Conservation (phyloP, 2,888 invertebrate genomes). For the Drosophila subsilvestris region DNA sequence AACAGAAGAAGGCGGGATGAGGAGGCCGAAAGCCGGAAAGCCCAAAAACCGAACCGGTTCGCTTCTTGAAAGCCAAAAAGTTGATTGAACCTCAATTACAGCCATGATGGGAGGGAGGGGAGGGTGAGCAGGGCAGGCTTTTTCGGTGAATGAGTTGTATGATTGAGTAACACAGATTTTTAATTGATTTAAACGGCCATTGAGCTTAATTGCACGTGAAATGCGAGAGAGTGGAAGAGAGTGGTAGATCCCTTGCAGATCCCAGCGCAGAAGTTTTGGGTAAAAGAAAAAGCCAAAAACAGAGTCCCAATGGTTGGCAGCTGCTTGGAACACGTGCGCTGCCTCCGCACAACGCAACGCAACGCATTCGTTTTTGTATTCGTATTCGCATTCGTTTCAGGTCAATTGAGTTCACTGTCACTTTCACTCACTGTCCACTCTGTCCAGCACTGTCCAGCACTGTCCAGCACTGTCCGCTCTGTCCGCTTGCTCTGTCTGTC, state of each 20-base stretch:
- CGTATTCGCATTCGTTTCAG: constrained; percentile 50
- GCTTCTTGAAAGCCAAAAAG: constrained; percentile 51
- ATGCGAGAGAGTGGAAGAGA: constrained; percentile 35
- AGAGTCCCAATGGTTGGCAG: not conserved
- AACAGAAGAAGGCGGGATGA: constrained; percentile 5
- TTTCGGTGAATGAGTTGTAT: constrained; percentile 18
- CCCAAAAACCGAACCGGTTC: constrained; percentile 58
- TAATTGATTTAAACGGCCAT: constrained; percentile 70
- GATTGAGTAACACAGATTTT: constrained; percentile 73
- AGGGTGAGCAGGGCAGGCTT: not conserved
- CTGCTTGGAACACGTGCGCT: constrained; percentile 8
- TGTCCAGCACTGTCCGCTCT: constrained; percentile 16
- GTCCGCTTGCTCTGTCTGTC: constrained; percentile 2
- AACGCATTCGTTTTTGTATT: not conserved
- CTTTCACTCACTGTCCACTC: constrained; percentile 75
- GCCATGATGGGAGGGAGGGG: not conserved
- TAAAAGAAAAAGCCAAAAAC: constrained; percentile 21
- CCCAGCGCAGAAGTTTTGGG: constrained; percentile 23
- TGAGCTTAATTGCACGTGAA: constrained; percentile 68
- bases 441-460: constrained; percentile 20
- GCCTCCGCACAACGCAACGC: not conserved
- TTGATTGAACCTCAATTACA: constrained; percentile 62
- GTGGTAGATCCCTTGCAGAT: constrained; percentile 1
- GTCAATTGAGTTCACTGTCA: constrained; percentile 83
- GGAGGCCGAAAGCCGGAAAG: not conserved